Percentiles rank a stretch among this genome's conserved stretches.
Evolutionary conservation across 1,140 invertebrate species (phyloP).

Genomic region (Octopus sinensis): DNA sequence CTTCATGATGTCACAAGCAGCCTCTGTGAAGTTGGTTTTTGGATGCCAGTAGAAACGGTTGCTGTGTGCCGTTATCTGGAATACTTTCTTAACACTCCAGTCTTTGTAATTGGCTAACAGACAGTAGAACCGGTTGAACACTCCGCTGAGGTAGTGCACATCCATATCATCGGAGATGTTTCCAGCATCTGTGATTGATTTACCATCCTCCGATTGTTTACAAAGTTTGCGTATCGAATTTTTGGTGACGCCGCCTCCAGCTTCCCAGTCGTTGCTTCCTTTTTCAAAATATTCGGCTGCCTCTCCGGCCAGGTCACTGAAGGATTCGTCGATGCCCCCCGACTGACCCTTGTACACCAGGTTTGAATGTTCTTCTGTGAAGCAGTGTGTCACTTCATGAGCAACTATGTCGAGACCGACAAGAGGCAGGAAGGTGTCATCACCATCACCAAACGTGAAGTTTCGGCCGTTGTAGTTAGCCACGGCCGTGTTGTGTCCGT

Average conservation of each 20-base stretch:
- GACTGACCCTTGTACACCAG: constrained; percentile 33
- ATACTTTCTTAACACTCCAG: constrained; percentile 24
- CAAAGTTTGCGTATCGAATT: constrained; percentile 24
- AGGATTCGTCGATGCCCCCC: constrained; percentile 38
- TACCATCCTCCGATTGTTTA: constrained; percentile 24
- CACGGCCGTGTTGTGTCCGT: constrained; percentile 22
- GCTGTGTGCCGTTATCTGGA: constrained; percentile 34
- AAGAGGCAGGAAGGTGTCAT: constrained; percentile 20
- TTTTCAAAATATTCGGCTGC: constrained; percentile 24
- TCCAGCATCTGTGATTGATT: constrained; percentile 28
- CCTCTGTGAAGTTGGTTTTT: constrained; percentile 25
- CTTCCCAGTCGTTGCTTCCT: constrained; percentile 19
- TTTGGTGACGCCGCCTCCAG: constrained; percentile 26
- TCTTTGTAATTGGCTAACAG: constrained; percentile 21
- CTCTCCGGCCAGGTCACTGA: constrained; percentile 39
- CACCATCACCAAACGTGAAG: constrained; percentile 32
- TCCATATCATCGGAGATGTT: constrained; percentile 26
- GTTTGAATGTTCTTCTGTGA: constrained; percentile 32
- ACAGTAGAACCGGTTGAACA: constrained; percentile 34
- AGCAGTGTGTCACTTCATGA: constrained; percentile 38
- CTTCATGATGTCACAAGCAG: constrained; percentile 35
- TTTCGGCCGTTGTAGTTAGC: constrained; percentile 24
- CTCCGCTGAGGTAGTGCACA: constrained; percentile 32
- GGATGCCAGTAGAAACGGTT: constrained; percentile 38
- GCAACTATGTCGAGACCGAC: constrained; percentile 28